Conservation (phyloP, 2,113 vertebrate species). For the Ammodytes dubius region DNA sequence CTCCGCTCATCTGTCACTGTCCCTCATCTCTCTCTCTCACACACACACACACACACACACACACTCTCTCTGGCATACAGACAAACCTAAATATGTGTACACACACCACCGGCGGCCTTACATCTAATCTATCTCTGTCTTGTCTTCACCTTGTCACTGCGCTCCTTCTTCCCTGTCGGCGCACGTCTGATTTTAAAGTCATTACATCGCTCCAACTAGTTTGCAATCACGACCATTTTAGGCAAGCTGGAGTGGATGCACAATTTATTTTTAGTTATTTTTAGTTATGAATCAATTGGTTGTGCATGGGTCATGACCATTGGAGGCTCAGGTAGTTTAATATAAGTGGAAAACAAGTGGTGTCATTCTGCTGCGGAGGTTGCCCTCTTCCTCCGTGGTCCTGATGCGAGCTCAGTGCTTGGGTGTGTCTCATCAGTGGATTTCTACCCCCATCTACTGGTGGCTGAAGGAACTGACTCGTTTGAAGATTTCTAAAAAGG, state of each 20-base stretch:
- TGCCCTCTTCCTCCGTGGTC: background rate
- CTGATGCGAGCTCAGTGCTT: background rate
- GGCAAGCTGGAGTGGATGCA: background rate
- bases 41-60: slow-evolving; percentile 27
- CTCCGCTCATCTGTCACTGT: slow-evolving; percentile 78
- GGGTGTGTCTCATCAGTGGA: slow-evolving; percentile 40
- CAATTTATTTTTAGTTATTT: background rate
- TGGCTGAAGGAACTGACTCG: slow-evolving; percentile 2
- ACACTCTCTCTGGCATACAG: background rate
- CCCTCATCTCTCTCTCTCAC: slow-evolving; percentile 51
- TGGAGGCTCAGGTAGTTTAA: background rate
- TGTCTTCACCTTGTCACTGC: slow-evolving; percentile 54
- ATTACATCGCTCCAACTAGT: slow-evolving; percentile 25
- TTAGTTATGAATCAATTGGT: background rate
- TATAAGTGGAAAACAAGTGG: background rate
- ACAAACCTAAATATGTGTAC: slow-evolving; percentile 30
- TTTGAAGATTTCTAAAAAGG: background rate
- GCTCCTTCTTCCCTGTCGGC: slow-evolving; percentile 36
- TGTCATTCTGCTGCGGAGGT: slow-evolving; percentile 20
- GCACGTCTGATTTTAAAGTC: slow-evolving; percentile 44
- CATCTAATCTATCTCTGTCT: slow-evolving; percentile 66
- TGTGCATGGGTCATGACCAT: background rate
- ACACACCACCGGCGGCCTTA: slow-evolving; percentile 11
- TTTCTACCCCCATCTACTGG: slow-evolving; percentile 81
- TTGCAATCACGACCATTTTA: background rate